Evolutionary conservation across 53 echinoderm and acorn worm genomes (phyloP).

Genomic region (Echinarachnius parma): DNA sequence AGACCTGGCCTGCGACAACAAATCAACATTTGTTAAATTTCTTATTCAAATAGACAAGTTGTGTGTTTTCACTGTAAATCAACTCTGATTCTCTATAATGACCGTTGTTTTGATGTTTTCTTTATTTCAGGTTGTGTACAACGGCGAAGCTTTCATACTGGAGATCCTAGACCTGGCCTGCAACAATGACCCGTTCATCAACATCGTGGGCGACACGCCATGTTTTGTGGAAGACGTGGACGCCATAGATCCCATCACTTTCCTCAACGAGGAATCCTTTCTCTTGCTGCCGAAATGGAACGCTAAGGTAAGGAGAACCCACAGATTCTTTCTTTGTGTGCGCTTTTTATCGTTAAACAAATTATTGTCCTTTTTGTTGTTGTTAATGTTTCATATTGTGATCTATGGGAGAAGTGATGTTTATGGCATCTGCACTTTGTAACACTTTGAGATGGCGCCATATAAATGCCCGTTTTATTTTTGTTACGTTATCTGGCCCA

Average conservation of each 20-base stretch:
- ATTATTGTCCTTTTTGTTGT: neutral
- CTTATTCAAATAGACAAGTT: too few species aligned
- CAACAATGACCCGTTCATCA: slow-evolving; percentile 40
- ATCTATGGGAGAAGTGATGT: neutral
- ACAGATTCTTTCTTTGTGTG: neutral
- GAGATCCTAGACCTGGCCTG: slow-evolving; percentile 57
- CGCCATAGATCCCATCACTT: slow-evolving; percentile 85
- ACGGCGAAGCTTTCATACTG: slow-evolving; percentile 33
- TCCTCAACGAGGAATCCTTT: slow-evolving; percentile 84
- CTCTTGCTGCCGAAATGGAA: slow-evolving; percentile 86
- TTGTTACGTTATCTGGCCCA: too few species aligned
- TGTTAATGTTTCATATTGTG: neutral
- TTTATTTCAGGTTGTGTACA: slow-evolving; percentile 54
- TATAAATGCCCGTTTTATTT: too few species aligned
- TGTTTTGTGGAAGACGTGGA: slow-evolving; percentile 64
- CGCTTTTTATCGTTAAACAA: neutral
- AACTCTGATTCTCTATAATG: too few species aligned
- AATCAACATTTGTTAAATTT: too few species aligned
- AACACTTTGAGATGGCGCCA: neutral
- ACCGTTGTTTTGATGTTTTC: too few species aligned
- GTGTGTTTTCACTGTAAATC: too few species aligned
- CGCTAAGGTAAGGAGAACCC: slow-evolving; percentile 75
- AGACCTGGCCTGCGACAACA: too few species aligned
- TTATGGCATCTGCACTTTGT: neutral
- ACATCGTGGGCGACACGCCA: slow-evolving; percentile 58